A percentile compares a stretch with the other conserved stretches of the same genome.
phyloP scores from a whole-genome alignment of 2,888 invertebrate genomes.

The Trimorus sp. region DNA sequence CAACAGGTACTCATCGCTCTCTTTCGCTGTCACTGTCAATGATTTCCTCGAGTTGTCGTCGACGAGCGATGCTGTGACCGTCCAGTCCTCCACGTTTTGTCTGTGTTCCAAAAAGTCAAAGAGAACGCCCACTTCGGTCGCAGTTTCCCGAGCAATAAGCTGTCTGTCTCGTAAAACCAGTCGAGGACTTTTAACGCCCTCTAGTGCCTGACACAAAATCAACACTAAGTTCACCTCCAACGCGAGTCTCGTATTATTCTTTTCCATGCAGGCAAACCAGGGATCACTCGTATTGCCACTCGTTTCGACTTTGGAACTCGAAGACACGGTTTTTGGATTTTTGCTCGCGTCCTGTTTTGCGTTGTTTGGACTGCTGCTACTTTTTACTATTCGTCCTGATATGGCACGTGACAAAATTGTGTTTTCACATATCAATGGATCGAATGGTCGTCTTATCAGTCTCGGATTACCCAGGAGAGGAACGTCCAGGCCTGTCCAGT shows the following conservation, averaged over 20 bases:
- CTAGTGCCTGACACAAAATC: conserved; percentile 78
- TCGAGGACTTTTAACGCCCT: conserved; percentile 78
- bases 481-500: conserved; percentile 76
- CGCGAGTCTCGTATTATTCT: conserved; percentile 78
- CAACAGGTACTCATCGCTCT: conserved; percentile 65
- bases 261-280: conserved; percentile 80
- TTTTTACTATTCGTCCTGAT: conserved; percentile 71
- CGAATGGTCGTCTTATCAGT: conserved; percentile 78
- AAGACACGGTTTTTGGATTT: conserved; percentile 25
- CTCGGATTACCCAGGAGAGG: conserved; percentile 78
- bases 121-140: conserved; percentile 79
- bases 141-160: conserved; percentile 79
- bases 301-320: conserved; percentile 54
- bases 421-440: conserved; percentile 80
- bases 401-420: conserved; percentile 78
- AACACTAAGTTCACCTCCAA: conserved; percentile 79
- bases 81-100: conserved; percentile 66
- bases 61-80: conserved; percentile 71
- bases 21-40: conserved; percentile 70
- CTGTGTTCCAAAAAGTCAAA: conserved; percentile 79
- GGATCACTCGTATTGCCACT: conserved; percentile 72
- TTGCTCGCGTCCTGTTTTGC: conserved; percentile 33
- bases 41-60: conserved; percentile 71
- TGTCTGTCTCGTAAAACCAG: conserved; percentile 78
- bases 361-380: conserved; percentile 62